These are phyloP conservation scores for Drosophila bunnanda DNA, from an alignment of 2,888 invertebrate species.

Conservation along the genomic window DNA sequence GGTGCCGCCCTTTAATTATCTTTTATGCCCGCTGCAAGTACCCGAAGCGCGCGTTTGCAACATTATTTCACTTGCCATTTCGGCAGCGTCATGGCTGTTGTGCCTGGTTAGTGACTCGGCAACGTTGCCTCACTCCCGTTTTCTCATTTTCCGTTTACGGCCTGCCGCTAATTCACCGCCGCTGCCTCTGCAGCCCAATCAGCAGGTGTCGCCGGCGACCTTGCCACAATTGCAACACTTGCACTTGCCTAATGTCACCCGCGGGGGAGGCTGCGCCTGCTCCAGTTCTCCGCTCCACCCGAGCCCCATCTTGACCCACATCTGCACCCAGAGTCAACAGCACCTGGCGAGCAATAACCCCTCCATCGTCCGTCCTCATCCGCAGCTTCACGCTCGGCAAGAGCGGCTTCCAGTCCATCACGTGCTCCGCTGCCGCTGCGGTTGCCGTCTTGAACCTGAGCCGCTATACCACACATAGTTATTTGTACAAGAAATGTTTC, in stretches of 20 bases:
- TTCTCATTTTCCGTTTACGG: constrained; percentile 8
- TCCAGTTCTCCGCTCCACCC: constrained; percentile 60
- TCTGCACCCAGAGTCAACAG: constrained; percentile 47
- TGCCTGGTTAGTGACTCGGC: constrained; percentile 32
- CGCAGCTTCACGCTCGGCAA: constrained; percentile 44
- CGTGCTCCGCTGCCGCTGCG: constrained; percentile 34
- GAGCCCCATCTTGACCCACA: constrained; percentile 61
- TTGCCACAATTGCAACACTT: constrained; percentile 51
- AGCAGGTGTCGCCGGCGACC: constrained; percentile 52
- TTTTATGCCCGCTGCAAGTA: constrained; percentile 39
- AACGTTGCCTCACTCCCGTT: constrained; percentile 32
- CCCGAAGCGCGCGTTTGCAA: constrained; percentile 41
- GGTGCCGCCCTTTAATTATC: constrained; percentile 59
- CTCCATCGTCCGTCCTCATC: constrained; percentile 8
- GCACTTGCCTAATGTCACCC: constrained; percentile 45
- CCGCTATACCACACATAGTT: constrained; percentile 34
- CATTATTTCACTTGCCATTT: constrained; percentile 50
- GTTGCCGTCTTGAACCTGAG: constrained; percentile 70
- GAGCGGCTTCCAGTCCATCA: constrained; percentile 30
- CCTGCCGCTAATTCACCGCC: constrained; percentile 19
- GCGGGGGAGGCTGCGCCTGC: constrained; percentile 35
- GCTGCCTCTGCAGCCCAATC: constrained; percentile 24
- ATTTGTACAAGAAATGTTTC: constrained; percentile 71
- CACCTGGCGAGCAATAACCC: constrained; percentile 76
- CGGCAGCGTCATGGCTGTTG: constrained; percentile 48